phyloP scores from a whole-genome alignment of 2,113 vertebrate genomes.

The Pseudolaguvia tuberculata region DNA sequence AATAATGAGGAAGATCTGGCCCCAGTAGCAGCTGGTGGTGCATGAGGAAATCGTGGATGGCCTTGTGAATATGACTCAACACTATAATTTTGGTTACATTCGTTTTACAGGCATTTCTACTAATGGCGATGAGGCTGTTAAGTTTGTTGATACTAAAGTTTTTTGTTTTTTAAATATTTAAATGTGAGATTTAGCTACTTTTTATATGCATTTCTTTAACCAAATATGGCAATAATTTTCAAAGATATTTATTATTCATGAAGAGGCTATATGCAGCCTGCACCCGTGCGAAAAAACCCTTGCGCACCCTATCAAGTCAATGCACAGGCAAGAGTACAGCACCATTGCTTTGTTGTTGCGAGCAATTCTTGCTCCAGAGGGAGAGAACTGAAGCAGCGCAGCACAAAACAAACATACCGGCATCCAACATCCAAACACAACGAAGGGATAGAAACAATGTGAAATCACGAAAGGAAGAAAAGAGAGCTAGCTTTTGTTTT shows the following conservation, averaged over 20 bases:
- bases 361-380: conserved; percentile 43
- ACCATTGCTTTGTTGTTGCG: conserved; percentile 45
- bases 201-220: not conserved
- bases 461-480: conserved; percentile 28
- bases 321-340: conserved; percentile 26
- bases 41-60: not conserved
- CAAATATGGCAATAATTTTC: not conserved
- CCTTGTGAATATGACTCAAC: not conserved
- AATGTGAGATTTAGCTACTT: not conserved
- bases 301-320: conserved; percentile 22
- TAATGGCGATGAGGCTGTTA: not conserved
- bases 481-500: conserved; percentile 61
- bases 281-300: not conserved
- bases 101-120: not conserved
- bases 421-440: conserved; percentile 43
- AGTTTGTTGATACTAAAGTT: not conserved
- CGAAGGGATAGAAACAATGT: conserved; percentile 32
- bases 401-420: conserved; percentile 46
- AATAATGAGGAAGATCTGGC: not conserved
- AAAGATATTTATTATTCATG: not conserved
- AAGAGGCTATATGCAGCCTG: not conserved
- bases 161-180: not conserved
- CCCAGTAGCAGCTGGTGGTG: not conserved
- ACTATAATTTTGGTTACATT: not conserved
- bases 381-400: conserved; percentile 32